phyloP scores from a whole-genome alignment of 2,888 invertebrate genomes.

The Nasonovia ribisnigri region DNA sequence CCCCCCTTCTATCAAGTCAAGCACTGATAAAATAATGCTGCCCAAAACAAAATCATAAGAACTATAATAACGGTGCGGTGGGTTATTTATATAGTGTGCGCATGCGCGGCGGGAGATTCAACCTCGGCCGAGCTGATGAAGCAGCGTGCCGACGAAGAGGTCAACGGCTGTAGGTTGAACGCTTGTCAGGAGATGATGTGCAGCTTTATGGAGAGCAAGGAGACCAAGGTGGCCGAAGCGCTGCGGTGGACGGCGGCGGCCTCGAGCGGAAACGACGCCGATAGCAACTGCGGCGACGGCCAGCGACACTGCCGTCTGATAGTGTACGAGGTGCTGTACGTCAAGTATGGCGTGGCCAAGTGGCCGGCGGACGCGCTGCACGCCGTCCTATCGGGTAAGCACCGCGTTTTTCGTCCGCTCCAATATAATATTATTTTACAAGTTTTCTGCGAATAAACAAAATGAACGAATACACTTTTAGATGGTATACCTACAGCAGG shows the following conservation, averaged over 20 bases:
- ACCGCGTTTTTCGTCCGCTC: not conserved
- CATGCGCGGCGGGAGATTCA: constrained; percentile 21
- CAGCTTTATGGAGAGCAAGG: constrained; percentile 18
- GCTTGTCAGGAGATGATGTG: constrained; percentile 1
- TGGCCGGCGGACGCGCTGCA: constrained; percentile 21
- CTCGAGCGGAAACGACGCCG: not conserved
- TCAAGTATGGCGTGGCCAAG: constrained; percentile 46
- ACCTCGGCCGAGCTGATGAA: not conserved
- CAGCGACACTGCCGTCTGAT: constrained; percentile 35
- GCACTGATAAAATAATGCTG: no score
- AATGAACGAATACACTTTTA: not conserved
- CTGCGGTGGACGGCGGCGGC: not conserved
- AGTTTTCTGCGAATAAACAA: not conserved
- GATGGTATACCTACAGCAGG: not conserved
- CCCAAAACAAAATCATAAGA: not conserved
- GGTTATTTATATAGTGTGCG: constrained; percentile 24
- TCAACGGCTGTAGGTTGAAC: not conserved
- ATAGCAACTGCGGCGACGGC: not conserved
- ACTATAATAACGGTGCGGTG: not conserved
- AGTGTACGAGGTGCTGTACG: constrained; percentile 51
- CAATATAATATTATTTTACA: not conserved
- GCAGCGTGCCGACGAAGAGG: not conserved
- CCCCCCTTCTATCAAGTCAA: no score
- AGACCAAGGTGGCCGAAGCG: not conserved
- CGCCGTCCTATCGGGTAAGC: constrained; percentile 24